phyloP scores from a whole-genome alignment of 2,888 invertebrate genomes.

The Andricus quercusramuli region DNA sequence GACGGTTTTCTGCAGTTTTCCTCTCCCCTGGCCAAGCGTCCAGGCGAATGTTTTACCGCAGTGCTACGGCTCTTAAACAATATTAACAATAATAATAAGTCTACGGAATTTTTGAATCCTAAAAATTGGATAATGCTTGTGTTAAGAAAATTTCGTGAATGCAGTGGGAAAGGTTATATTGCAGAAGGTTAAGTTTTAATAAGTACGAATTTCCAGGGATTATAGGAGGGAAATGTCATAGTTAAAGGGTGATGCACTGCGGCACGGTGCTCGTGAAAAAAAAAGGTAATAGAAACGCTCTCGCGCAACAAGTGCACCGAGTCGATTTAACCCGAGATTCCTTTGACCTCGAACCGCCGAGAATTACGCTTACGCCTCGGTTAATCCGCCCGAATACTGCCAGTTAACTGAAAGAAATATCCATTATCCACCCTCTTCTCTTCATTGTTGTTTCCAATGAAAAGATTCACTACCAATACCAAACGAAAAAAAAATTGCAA shows the following conservation, averaged over 20 bases:
- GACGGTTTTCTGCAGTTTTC: too few relatives aligned
- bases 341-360: conserved; percentile 60
- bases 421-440: conserved; percentile 29
- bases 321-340: conserved; percentile 64
- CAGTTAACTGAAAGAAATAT: conserved; percentile 39
- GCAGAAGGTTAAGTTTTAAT: conserved; percentile 14
- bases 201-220: conserved; percentile 34
- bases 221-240: conserved; percentile 26
- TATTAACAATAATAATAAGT: too few relatives aligned
- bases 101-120: not conserved
- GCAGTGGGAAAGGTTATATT: not conserved
- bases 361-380: conserved; percentile 52
- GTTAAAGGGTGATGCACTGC: conserved; percentile 35
- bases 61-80: too few relatives aligned
- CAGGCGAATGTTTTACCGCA: too few relatives aligned
- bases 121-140: not conserved
- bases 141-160: not conserved
- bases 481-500: not conserved
- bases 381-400: conserved; percentile 46
- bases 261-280: conserved; percentile 34
- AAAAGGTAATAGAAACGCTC: conserved; percentile 34
- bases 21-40: too few relatives aligned
- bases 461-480: not conserved
- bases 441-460: not conserved
- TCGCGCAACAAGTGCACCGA: conserved; percentile 64